Base-by-base conservation (phyloP, 2,113 vertebrate species). In the Anas platyrhynchos region DNA sequence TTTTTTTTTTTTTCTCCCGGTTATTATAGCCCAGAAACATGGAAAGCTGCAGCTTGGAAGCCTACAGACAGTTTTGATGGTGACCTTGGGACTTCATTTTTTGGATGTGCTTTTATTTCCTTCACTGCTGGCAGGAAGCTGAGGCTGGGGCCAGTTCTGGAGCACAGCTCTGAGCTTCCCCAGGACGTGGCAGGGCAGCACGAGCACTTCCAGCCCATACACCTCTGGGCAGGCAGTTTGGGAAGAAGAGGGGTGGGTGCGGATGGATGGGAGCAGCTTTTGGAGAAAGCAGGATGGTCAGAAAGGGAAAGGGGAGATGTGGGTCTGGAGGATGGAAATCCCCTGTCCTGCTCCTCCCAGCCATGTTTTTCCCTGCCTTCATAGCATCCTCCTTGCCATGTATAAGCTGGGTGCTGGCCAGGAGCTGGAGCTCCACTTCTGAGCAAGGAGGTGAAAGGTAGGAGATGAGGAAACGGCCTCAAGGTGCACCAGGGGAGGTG, bases 371-470 rank as follows among this genome's bases (percentile, higher is more conserved):
- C 6, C 27, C 65, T 2, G 2, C 7, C 20, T 73, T 61, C 34
- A 25, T 7, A 13, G n/a, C 5, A 12, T 77, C 17, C 8, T 43
- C 46, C 1, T 0, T 34, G 56, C 56, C 43, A 9, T 67, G 29
- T 38, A 17, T 29, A 29, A 50, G 41, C 44, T 79, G 0, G 0
- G 18, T 38, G 11, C 67, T 17, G 50, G 25, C 0, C 5, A 22
- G 36, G 25, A 43, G 29, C 13, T 63, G 82, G 48, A 29, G 29
- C 13, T 83, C 46, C 31, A 29, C 48, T 74, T 54, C n/a, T 3
- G 7, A 83, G 72, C 66, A 27, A 43, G 48, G 27, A 17, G 32
- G 34, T 63, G 61, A 27, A n/a, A n/a, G n/a, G 25, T 38, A 38
- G 61, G 34, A 63, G 15, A 17, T 16, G 34, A 63, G 34, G 34